These are phyloP conservation scores for Tenthredo livida DNA, from an alignment of 2,888 invertebrate genomes.

Conservation along the genomic window DNA sequence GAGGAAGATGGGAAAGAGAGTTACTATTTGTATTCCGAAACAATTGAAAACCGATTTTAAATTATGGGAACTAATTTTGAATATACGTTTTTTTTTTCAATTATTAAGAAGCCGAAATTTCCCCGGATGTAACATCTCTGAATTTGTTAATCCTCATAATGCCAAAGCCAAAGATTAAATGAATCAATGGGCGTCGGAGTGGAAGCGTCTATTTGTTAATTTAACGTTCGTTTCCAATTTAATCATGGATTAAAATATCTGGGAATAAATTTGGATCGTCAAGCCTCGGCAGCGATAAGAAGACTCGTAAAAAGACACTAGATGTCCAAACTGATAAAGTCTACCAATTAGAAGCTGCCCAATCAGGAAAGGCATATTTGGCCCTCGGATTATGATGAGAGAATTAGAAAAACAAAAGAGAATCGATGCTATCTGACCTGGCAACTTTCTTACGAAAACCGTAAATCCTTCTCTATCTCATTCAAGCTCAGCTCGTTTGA, in stretches of 20 bases:
- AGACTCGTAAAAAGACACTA: constrained; percentile 23
- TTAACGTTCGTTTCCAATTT: background rate
- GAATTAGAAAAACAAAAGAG: constrained; percentile 31
- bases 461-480: constrained; percentile 6
- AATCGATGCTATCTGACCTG: constrained; percentile 27
- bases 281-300: background rate
- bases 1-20: background rate
- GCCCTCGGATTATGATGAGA: background rate
- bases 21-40: background rate
- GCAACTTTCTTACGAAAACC: constrained; percentile 31
- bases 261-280: constrained; percentile 2
- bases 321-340: constrained; percentile 25
- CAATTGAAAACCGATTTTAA: background rate
- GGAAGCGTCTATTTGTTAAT: background rate
- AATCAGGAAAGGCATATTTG: constrained; percentile 22
- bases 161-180: background rate
- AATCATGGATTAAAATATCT: background rate
- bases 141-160: background rate
- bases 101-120: background rate
- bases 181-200: background rate
- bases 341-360: constrained; percentile 37
- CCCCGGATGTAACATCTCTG: background rate
- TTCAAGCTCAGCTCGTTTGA: constrained; percentile 2
- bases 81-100: background rate
- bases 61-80: background rate